Base-by-base conservation (phyloP, 92 coral and sea anemone species). In the Heliopora coerulea region DNA sequence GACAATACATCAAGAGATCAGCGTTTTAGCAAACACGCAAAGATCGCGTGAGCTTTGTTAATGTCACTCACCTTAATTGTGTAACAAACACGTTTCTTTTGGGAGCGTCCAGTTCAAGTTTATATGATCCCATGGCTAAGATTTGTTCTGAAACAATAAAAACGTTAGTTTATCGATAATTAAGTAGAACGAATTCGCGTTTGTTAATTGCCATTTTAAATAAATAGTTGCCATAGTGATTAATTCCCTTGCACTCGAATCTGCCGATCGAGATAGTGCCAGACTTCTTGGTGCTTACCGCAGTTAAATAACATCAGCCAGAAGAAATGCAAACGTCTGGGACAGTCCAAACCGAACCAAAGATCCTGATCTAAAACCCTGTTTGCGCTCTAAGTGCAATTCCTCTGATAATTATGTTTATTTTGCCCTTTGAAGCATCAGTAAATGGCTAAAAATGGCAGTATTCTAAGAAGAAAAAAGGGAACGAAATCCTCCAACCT, bases 11-110 rank as follows among this genome's bases (percentile, higher is more conserved):
- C 27, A 63, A 63, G 44, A 23, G 44, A 34, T 63, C 28, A 33
- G 70, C 70, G 3, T 34, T 13, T 41, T 24, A 25, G 18, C 54
- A 28, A 23, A 37, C 54, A 23, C 20, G 23, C 17, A 58, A 68
- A 17, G 31, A 33, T n/a, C 23, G 26, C 33, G 28, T 66, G 9
- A 29, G 40, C 28, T n/a, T 66, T 40, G 40, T 44, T 30, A 44
- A 39, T 46, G 48, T 3, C 19, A 56, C 86, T 64, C 56, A 93
- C 98, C 96, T 79, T 17, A 93, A 67, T 72, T 93, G 98, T 28
- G 98, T 93, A 33, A 93, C 98, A 67, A 93, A 93, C 3, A 93
- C 96, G 73, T 90, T 93, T 34, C 84, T 58, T 56, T 88, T 88
- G 62, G 86, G 98, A 20, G 91, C 83, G 39, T 86, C 91, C 0